phyloP scores from a whole-genome alignment of 2,113 vertebrate genomes.

The Condylura cristata region DNA sequence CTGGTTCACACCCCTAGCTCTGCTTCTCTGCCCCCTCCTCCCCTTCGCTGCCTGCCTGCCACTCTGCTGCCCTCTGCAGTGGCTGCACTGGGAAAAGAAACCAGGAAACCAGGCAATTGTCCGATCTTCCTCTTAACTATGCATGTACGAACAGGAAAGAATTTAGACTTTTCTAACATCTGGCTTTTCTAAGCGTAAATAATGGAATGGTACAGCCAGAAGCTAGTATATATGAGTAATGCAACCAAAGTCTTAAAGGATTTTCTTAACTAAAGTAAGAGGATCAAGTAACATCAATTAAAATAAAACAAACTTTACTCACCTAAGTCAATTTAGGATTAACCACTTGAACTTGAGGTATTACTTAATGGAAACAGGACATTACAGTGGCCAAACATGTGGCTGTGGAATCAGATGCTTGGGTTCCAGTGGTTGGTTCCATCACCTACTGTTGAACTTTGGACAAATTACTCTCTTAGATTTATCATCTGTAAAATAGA shows the following conservation, averaged over 20 bases:
- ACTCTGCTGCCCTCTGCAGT: conserved; percentile 50
- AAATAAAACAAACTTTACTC: background rate
- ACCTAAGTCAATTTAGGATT: background rate
- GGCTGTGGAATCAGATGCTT: background rate
- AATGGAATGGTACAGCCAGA: background rate
- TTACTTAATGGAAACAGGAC: background rate
- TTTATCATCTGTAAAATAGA: conserved; percentile 35
- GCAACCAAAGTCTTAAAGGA: background rate
- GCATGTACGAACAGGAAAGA: background rate
- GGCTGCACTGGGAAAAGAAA: background rate
- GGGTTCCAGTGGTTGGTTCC: background rate
- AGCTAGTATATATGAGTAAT: background rate
- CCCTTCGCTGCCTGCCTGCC: background rate
- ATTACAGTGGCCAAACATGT: background rate
- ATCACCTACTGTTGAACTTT: background rate
- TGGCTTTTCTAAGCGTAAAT: background rate
- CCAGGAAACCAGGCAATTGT: background rate
- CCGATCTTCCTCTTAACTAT: background rate
- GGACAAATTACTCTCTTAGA: background rate
- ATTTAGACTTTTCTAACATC: background rate
- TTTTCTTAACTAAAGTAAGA: conserved; percentile 33
- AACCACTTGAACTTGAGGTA: background rate
- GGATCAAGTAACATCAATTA: background rate
- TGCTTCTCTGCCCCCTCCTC: background rate
- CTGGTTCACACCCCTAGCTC: background rate